These are phyloP conservation scores for Acropora yongei DNA, from an alignment of 64 coral and sea anemone species.

Conservation along the genomic window DNA sequence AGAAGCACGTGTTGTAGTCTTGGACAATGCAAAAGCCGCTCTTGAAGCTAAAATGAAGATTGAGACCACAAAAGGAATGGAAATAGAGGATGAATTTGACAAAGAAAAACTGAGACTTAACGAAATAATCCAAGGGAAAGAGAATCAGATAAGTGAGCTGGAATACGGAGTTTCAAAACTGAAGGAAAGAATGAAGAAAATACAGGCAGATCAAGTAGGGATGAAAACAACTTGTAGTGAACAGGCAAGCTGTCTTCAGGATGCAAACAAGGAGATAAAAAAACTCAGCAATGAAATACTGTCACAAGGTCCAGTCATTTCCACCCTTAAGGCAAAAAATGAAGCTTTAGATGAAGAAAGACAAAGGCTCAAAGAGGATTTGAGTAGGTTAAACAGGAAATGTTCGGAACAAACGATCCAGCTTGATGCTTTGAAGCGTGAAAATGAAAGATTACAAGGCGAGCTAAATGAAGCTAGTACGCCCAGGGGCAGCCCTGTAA, in stretches of 20 bases:
- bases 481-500: neutral
- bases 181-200: slow-evolving; percentile 14
- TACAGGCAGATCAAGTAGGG: neutral
- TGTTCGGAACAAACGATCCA: slow-evolving; percentile 24
- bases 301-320: slow-evolving; percentile 1
- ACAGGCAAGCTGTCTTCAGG: neutral
- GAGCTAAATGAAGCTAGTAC: neutral
- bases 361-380: slow-evolving; percentile 16
- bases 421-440: slow-evolving; percentile 28
- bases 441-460: slow-evolving; percentile 11
- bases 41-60: neutral
- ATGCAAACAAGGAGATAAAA: slow-evolving; percentile 26
- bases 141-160: slow-evolving; percentile 7
- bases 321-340: neutral
- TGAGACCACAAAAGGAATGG: neutral
- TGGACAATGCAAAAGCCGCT: slow-evolving; percentile 6
- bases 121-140: slow-evolving; percentile 22
- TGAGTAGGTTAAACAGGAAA: slow-evolving; percentile 6
- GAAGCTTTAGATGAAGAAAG: neutral
- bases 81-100: neutral
- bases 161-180: neutral
- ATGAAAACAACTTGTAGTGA: slow-evolving; percentile 3
- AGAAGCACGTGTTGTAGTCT: slow-evolving; percentile 4
- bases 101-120: neutral
- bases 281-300: neutral